Conservation (phyloP, 2,113 vertebrate species). For the Heteronetta atricapilla region DNA sequence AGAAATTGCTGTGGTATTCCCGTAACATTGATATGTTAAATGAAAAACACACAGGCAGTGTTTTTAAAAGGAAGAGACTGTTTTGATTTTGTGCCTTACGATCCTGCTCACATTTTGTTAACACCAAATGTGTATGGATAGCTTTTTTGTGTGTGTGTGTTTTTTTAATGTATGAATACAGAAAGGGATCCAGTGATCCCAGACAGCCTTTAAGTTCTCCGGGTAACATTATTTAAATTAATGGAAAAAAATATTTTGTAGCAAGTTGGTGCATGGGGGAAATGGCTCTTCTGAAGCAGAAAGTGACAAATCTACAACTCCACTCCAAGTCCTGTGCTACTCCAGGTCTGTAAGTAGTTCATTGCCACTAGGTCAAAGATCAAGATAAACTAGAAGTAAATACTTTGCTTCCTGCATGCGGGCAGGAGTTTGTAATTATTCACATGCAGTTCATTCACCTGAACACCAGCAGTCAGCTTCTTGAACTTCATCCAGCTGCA, state of each 20-base stretch:
- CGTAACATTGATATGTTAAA: neutral
- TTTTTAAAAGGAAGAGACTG: neutral
- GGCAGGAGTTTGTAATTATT: neutral
- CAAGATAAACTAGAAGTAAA: neutral
- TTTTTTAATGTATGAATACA: neutral
- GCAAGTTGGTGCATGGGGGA: accelerated
- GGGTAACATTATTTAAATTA: neutral
- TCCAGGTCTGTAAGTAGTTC: neutral
- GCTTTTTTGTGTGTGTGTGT: neutral
- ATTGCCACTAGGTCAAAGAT: neutral
- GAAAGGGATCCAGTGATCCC: neutral
- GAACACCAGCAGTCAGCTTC: neutral
- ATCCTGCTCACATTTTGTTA: neutral
- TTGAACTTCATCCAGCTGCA: neutral
- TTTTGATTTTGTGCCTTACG: neutral
- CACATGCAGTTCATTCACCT: neutral
- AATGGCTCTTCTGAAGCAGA: accelerated
- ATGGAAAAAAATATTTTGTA: neutral
- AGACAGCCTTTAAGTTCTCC: neutral
- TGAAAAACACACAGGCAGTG: too few species aligned
- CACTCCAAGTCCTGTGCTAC: neutral
- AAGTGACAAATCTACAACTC: neutral
- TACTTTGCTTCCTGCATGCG: neutral
- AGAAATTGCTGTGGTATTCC: neutral
- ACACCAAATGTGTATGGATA: neutral